Base-by-base conservation (phyloP, 2,113 vertebrate genomes). In the Bombycilla garrulus region DNA sequence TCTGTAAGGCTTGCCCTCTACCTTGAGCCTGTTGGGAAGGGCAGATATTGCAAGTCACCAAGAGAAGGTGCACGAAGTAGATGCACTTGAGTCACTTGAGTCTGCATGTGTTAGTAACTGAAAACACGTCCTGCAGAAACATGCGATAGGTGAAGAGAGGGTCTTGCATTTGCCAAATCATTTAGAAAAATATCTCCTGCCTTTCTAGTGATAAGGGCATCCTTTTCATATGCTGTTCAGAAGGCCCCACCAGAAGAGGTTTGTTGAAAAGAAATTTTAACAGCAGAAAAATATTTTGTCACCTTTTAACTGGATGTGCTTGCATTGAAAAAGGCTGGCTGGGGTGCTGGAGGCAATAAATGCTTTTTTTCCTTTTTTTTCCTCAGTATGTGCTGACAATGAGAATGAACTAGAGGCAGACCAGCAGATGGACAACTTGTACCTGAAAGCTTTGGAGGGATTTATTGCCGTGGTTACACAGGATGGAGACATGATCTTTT, bases 401-500 rank as follows among this genome's bases (percentile, higher is more conserved):
- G 94, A 97, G 72, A 96, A 95, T 20, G 96, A 98, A 87, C 83
- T 95, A 9, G 98, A 98, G 73, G 92, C 96, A 89, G 95, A 98
- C 40, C 97, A 98, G 71, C 97, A 98, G 81, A 97, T 98, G 93
- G 96, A 98, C 72, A 97, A 95, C 92, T 88, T 98, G 96, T 99
- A 98, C 96, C 98, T 99, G 93, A 98, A 98, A 95, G 98, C 98
- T 81, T 97, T 99, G 97, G 99, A 99, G 93, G 99, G 99, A 21
- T 99, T 99, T 97, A 97, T 99, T 80, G 98, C 99, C 6, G 98
- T 99, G 71, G 97, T 99, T 94, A 99, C 99, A 79, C 98, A 98
- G 57, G 98, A 99, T 64, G 99, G 99, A 50, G 99, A 99, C 97
- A 98, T 99, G 97, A 98, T 99, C 97, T 99, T 99, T 96, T 95